Conservation (phyloP, 2,113 vertebrate species). For the Mystacornis crossleyi region DNA sequence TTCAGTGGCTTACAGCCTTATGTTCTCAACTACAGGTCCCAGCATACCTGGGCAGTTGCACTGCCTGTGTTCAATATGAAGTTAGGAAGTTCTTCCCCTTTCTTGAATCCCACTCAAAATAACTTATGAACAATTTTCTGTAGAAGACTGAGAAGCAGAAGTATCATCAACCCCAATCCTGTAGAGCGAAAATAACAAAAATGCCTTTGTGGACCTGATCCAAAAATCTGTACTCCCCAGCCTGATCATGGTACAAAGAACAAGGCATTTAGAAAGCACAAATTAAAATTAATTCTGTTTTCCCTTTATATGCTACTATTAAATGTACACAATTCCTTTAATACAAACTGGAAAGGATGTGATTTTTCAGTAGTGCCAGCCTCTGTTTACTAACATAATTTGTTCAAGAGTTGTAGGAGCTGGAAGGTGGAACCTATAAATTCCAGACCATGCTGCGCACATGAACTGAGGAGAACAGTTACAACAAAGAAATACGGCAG, state of each 20-base stretch:
- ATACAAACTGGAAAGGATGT: not conserved
- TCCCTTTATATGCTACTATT: not conserved
- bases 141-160: not conserved
- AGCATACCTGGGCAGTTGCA: not conserved
- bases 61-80: not conserved
- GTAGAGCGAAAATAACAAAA: not conserved
- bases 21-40: not conserved
- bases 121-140: not conserved
- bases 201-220: not conserved
- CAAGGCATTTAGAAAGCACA: not conserved
- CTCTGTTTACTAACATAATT: not conserved
- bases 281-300: not conserved
- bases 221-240: not conserved
- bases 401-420: not conserved
- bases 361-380: not conserved
- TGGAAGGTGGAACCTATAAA: not conserved
- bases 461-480: not conserved
- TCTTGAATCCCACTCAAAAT: not conserved
- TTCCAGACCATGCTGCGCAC: not conserved
- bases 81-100: not conserved
- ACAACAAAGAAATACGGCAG: not conserved
- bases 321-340: not conserved
- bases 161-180: not conserved
- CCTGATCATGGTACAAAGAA: not conserved
- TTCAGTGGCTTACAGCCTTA: not conserved